phyloP scores from a whole-genome alignment of 2,113 vertebrate genomes.

The Chionomys nivalis region DNA sequence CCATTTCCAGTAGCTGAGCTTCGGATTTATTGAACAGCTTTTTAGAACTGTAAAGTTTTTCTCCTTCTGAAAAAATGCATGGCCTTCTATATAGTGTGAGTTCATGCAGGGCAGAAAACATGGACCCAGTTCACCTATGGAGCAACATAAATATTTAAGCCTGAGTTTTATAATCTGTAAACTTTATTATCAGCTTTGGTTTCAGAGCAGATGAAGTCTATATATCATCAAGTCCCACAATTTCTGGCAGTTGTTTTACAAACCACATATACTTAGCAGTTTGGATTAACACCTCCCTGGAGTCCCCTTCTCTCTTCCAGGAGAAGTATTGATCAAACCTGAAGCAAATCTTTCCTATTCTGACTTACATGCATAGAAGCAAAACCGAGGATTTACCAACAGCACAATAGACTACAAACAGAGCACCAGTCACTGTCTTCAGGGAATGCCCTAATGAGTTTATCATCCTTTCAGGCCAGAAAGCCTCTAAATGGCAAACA shows the following conservation, averaged over 20 bases:
- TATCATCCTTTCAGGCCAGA: constrained; percentile 54
- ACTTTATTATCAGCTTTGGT: constrained; percentile 51
- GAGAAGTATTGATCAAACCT: constrained; percentile 70
- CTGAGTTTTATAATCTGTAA: constrained; percentile 74
- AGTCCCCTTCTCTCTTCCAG: constrained; percentile 58
- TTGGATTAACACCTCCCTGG: constrained; percentile 58
- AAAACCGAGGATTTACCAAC: constrained; percentile 66
- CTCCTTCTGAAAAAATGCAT: constrained; percentile 35
- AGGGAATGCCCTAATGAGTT: background rate
- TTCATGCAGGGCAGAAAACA: constrained; percentile 68
- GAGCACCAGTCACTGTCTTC: constrained; percentile 45
- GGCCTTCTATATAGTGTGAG: background rate
- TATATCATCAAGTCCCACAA: constrained; percentile 57
- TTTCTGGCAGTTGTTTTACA: constrained; percentile 17
- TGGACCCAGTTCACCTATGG: constrained; percentile 42
- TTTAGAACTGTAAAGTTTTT: background rate
- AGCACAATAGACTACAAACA: constrained; percentile 55
- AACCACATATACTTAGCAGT: constrained; percentile 7
- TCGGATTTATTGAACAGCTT: background rate
- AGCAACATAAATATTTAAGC: constrained; percentile 76
- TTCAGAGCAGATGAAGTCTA: constrained; percentile 68
- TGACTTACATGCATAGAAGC: constrained; percentile 61
- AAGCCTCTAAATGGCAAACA: constrained; percentile 11
- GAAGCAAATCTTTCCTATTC: constrained; percentile 64
- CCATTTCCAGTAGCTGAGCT: background rate